phyloP scores from a whole-genome alignment of 1,140 invertebrate species.

The Sinella curviseta region DNA sequence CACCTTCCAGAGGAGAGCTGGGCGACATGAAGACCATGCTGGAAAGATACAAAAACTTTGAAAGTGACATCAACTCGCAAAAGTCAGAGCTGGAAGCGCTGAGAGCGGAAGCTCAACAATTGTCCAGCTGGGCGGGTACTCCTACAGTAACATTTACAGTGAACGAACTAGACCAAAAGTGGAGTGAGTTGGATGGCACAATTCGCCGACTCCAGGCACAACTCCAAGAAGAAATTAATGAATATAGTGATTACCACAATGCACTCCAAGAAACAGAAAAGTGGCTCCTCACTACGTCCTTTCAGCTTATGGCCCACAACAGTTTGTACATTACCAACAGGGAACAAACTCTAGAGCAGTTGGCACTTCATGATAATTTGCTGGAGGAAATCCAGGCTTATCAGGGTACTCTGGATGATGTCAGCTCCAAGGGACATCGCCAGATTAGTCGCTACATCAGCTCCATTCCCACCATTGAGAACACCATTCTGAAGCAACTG shows the following conservation, averaged over 20 bases:
- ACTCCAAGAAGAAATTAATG: slow-evolving; percentile 75
- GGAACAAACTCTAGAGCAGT: slow-evolving; percentile 86
- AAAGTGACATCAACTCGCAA: slow-evolving; percentile 52
- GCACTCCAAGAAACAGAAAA: slow-evolving; percentile 91
- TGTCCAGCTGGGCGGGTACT: slow-evolving; percentile 51
- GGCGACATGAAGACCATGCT: slow-evolving; percentile 74
- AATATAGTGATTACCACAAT: slow-evolving; percentile 83
- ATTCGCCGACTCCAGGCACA: slow-evolving; percentile 30
- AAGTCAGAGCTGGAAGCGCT: slow-evolving; percentile 51
- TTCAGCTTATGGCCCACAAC: slow-evolving; percentile 94
- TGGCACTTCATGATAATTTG: slow-evolving; percentile 78
- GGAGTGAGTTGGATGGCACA: slow-evolving; percentile 24
- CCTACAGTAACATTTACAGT: slow-evolving; percentile 26
- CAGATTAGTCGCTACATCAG: slow-evolving; percentile 78
- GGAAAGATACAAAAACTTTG: slow-evolving; percentile 47
- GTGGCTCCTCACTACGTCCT: slow-evolving; percentile 91
- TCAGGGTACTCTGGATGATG: slow-evolving; percentile 74
- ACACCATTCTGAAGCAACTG: slow-evolving; percentile 79
- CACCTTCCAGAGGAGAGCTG: slow-evolving; percentile 73
- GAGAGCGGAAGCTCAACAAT: slow-evolving; percentile 51
- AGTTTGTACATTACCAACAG: slow-evolving; percentile 87
- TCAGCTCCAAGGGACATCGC: slow-evolving; percentile 78
- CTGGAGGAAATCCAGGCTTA: slow-evolving; percentile 84
- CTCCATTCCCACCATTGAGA: slow-evolving; percentile 68
- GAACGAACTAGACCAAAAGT: slow-evolving; percentile 34